Base-by-base conservation (phyloP, 2,797 vertebrate species). In the Melanotaenia maccullochi region DNA sequence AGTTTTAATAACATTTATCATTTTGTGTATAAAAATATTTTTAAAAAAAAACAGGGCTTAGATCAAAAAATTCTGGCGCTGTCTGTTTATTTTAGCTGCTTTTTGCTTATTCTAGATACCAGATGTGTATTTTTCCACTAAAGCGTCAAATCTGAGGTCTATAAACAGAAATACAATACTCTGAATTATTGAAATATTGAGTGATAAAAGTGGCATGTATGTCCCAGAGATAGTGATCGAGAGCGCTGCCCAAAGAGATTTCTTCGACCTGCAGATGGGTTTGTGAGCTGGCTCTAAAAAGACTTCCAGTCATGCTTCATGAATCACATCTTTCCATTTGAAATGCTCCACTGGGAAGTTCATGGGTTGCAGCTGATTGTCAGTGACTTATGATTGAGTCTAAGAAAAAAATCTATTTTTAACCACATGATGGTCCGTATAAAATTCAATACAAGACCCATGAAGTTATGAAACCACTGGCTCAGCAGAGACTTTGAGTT, bases 301-400 rank as follows among this genome's bases (percentile, higher is more conserved):
- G 12, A 65, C 69, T 66, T 74, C 54, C 58, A 66, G n/a, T 51
- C 47, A 64, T 32, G 65, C n/a, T 40, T 70, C 64, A 68, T 71
- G 54, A 63, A 72, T 70, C 24, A 9, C 36, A 75, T 72, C 63
- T 65, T 65, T 54, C 38, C 40, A 62, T 72, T 22, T 79, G 49
- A 81, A 81, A 75, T 12, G 22, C 60, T 64, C 58, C 71, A 9
- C 44, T 54, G 56, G 38, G 65, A 64, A 18, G 52, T 56, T 63
- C 20, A 13, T 32, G 40, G 16, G n/a, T 20, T 44, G 1, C 13
- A 18, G 13, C 6, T n/a, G 30, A 35, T 52, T 71, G 49, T 65
- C 65, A 69, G 32, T 58, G 66, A 76, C 61, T 62, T 65, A 56
- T 71, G 51, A 63, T 59, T 69, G 36, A 60, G 9, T 76, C 9